phyloP scores from a whole-genome alignment of 2,888 invertebrate species.

The Bombylius major region DNA sequence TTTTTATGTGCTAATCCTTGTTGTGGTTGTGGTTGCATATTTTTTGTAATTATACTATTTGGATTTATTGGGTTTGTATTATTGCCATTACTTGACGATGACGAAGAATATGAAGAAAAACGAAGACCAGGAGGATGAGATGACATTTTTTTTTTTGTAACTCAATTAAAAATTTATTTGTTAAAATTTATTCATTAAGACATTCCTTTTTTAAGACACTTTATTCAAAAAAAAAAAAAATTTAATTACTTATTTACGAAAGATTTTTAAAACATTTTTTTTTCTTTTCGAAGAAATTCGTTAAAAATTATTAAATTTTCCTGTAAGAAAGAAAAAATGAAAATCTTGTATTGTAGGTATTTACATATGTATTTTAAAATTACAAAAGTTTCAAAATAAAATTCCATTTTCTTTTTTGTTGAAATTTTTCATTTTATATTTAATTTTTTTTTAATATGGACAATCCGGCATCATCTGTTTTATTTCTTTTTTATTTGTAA shows the following conservation, averaged over 20 bases:
- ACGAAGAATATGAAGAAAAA: slow-evolving; percentile 16
- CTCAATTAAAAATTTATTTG: background rate
- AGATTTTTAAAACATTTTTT: background rate
- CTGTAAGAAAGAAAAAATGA: too few species aligned
- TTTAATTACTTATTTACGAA: background rate
- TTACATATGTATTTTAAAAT: too few species aligned
- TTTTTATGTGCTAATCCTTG: slow-evolving; percentile 7
- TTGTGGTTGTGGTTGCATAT: slow-evolving; percentile 11
- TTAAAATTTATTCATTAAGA: background rate
- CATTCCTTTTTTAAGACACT: background rate
- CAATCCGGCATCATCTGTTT: too few species aligned
- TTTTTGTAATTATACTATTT: slow-evolving; percentile 10
- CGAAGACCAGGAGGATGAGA: slow-evolving; percentile 18
- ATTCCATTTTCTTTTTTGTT: too few species aligned
- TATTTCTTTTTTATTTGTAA: too few species aligned
- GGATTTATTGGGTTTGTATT: slow-evolving; percentile 1
- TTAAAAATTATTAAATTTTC: too few species aligned
- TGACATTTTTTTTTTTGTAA: slow-evolving; percentile 14
- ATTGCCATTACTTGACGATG: slow-evolving; percentile 3
- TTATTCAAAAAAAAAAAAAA: background rate
- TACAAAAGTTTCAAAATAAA: too few species aligned
- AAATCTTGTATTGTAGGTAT: too few species aligned
- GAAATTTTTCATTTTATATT: too few species aligned
- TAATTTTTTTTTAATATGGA: too few species aligned
- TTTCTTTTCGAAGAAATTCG: too few species aligned